Conservation (phyloP, 2,888 invertebrate genomes). For the Endotricha flammealis region DNA sequence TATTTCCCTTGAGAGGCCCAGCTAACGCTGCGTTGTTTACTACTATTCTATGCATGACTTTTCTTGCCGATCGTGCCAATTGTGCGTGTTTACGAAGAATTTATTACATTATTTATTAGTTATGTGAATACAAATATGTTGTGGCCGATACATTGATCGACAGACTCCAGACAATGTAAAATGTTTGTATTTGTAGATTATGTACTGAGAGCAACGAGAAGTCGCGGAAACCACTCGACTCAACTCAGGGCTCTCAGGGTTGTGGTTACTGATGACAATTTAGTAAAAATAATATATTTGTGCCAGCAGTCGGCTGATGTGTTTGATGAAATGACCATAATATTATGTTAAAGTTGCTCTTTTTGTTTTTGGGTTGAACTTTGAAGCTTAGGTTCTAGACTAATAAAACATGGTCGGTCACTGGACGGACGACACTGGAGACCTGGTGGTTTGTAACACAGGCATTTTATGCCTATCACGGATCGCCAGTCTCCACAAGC, state of each 20-base stretch:
- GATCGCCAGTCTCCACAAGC: too few species aligned
- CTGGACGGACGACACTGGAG: too few species aligned
- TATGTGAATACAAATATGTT: conserved; percentile 2
- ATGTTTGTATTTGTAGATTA: conserved; percentile 37
- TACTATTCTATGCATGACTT: conserved; percentile 29
- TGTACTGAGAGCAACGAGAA: conserved; percentile 29
- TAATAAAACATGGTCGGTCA: too few species aligned
- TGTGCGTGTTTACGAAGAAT: conserved; percentile 10
- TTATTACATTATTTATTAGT: conserved; percentile 18
- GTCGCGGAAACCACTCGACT: conserved; percentile 26
- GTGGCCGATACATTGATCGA: conserved; percentile 9
- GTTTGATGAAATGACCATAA: too few species aligned
- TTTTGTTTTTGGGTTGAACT: too few species aligned
- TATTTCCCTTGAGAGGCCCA: conserved; percentile 33
- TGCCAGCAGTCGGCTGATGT: too few species aligned
- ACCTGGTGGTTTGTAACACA: too few species aligned
- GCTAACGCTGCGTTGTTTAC: conserved; percentile 25
- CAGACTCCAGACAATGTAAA: conserved; percentile 27
- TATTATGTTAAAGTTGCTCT: too few species aligned
- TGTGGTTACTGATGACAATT: too few species aligned
- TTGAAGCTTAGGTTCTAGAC: too few species aligned
- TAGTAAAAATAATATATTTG: too few species aligned
- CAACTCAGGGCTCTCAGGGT: conserved; percentile 25
- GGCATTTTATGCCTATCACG: too few species aligned
- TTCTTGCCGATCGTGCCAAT: conserved; percentile 20